Conservation (phyloP, 2,113 vertebrate species). For the Rhea pennata region DNA sequence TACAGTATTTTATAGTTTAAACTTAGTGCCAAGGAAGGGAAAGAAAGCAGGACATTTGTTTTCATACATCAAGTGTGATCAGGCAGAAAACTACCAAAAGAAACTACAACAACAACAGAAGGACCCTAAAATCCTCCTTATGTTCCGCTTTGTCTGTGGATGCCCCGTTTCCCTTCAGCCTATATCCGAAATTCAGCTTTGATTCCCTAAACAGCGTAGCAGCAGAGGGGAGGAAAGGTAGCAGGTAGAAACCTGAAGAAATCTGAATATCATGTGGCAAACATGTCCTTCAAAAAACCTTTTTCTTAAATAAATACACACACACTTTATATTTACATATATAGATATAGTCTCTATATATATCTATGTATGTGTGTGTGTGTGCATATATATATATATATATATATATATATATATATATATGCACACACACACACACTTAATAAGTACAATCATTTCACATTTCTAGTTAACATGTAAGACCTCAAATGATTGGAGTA, state of each 20-base stretch:
- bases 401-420: not conserved
- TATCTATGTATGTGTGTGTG: no score
- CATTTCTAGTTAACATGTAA: not conserved
- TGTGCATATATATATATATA: not conserved
- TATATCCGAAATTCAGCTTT: conserved; percentile 43
- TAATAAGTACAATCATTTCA: not conserved
- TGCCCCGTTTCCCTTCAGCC: conserved; percentile 41
- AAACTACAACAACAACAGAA: no score
- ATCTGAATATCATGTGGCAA: conserved; percentile 19
- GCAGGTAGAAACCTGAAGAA: not conserved
- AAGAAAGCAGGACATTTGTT: conserved; percentile 69
- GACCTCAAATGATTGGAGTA: not conserved
- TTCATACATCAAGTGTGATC: conserved; percentile 16
- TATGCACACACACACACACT: not conserved
- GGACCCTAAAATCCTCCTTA: not conserved
- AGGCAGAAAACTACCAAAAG: conserved; percentile 51
- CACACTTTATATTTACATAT: no score
- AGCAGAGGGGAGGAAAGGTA: not conserved
- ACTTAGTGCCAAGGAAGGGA: conserved; percentile 46
- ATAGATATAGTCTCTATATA: no score
- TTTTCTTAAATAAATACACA: not conserved
- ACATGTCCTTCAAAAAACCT: conserved; percentile 17
- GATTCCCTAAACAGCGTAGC: conserved; percentile 34
- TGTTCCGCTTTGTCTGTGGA: conserved; percentile 34
- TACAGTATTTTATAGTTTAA: conserved; percentile 61